These are phyloP conservation scores for Pelochelys cantorii DNA, from an alignment of 2,797 vertebrate species.

Conservation along the genomic window DNA sequence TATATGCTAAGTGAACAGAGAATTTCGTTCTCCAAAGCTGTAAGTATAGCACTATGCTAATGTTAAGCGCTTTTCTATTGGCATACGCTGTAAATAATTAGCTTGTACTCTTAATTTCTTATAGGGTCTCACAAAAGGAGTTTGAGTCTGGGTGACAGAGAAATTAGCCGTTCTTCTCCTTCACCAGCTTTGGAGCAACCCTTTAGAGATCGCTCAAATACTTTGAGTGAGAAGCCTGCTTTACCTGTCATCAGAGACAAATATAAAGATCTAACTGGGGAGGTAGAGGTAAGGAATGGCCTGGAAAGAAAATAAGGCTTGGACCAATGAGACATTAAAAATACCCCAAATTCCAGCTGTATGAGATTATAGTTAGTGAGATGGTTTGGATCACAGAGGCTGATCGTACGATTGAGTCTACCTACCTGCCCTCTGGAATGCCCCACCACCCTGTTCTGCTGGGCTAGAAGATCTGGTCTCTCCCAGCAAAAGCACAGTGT, in stretches of 20 bases:
- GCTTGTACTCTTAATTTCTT: neutral
- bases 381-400: too few species aligned
- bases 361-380: rapidly evolving
- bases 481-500: too few species aligned
- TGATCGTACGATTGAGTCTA: too few species aligned
- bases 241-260: constrained; percentile 98
- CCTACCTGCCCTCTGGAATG: too few species aligned
- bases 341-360: rapidly evolving
- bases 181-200: constrained; percentile 89
- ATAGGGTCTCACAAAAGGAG: constrained; percentile 97
- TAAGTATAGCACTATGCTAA: rapidly evolving
- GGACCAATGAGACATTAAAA: neutral
- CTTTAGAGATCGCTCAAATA: constrained; percentile 95
- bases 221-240: constrained; percentile 92
- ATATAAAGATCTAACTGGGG: constrained; percentile 97
- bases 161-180: constrained; percentile 89
- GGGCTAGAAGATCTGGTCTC: too few species aligned
- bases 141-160: constrained; percentile 95
- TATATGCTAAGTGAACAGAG: neutral
- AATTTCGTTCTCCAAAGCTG: neutral
- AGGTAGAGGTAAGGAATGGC: constrained; percentile 90
- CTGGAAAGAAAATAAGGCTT: neutral
- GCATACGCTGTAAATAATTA: neutral
- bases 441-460: too few species aligned
- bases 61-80: neutral